Evolutionary conservation across 2,113 vertebrate genomes (phyloP), one percentile per base, ranked within the genome.

Genomic region (Aix galericulata): DNA sequence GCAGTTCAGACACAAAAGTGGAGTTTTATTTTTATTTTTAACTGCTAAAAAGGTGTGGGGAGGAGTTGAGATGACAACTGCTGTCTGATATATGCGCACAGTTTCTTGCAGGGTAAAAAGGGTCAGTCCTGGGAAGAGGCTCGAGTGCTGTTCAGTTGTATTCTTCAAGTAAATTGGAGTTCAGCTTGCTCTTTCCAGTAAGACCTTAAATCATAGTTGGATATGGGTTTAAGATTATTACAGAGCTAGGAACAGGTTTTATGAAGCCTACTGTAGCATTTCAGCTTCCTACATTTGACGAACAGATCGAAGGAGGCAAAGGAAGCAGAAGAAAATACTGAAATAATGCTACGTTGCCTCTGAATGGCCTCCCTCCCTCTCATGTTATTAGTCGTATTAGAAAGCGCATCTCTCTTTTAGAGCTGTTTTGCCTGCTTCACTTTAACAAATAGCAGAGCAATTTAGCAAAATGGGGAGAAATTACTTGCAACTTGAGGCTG

Each of bases 81-180:
- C 7, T 84, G 44, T 14, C 17, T 34, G 82, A 18, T 34, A 2
- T 1, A 21, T 0, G 0, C 6, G 38, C 17, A 11, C 5, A 48
- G 46, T 48, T 0, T 31, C 29, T 31, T 63, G 79, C 25, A 53
- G 83, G 23, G 55, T 26, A 8, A 2, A 29, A 44, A 14, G 81
- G 52, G 46, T 42, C 10, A 0, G 27, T 15, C 22, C 69, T 31
- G 31, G 59, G 7, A 11, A 29, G 60, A 42, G 20, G 17, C 29
- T 58, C 0, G 25, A 31, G 13, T 1, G 6, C 34, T 1, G 0
- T 17, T 34, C 17, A 6, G 17, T 5, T 46, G 32, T 11, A 2
- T 42, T 73, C 78, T 42, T 58, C 4, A 14, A 2, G 3, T 15
- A 23, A 66, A 21, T 48, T 32, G 46, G 20, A 40, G 3, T 31